Percentiles rank a stretch among this genome's conserved stretches.
phyloP scores from a whole-genome alignment of 1,140 invertebrate genomes.

The Dreissena rostriformis region DNA sequence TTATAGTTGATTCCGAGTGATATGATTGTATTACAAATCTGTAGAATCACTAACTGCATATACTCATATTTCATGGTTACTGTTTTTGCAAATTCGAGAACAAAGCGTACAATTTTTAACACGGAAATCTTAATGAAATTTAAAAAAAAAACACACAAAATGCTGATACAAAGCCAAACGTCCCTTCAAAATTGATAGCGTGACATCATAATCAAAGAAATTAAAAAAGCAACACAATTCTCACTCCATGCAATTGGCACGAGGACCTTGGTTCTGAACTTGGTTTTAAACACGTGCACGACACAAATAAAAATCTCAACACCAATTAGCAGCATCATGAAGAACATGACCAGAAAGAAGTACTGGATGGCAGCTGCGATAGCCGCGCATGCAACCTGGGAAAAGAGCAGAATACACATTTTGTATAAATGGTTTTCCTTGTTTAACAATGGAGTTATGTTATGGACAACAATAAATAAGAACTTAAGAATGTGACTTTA shows the following conservation, averaged over 20 bases:
- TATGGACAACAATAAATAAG: neutral
- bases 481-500: neutral
- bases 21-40: too few species aligned
- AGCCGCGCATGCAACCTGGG: slow-evolving; percentile 58
- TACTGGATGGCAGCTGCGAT: slow-evolving; percentile 61
- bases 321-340: slow-evolving; percentile 64
- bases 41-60: too few species aligned
- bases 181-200: neutral
- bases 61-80: too few species aligned
- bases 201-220: neutral
- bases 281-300: slow-evolving; percentile 58
- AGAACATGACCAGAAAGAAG: slow-evolving; percentile 64
- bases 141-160: neutral
- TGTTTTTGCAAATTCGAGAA: too few species aligned
- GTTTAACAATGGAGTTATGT: neutral
- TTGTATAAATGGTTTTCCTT: neutral
- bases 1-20: too few species aligned
- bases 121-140: too few species aligned
- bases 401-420: neutral
- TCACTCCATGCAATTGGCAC: slow-evolving; percentile 59
- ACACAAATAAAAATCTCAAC: slow-evolving; percentile 62
- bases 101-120: too few species aligned
- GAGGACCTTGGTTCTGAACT: slow-evolving; percentile 49
- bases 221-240: neutral
- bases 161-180: neutral